Base-by-base conservation (phyloP, 1,140 invertebrate genomes). In the Gonioctena quinquepunctata region DNA sequence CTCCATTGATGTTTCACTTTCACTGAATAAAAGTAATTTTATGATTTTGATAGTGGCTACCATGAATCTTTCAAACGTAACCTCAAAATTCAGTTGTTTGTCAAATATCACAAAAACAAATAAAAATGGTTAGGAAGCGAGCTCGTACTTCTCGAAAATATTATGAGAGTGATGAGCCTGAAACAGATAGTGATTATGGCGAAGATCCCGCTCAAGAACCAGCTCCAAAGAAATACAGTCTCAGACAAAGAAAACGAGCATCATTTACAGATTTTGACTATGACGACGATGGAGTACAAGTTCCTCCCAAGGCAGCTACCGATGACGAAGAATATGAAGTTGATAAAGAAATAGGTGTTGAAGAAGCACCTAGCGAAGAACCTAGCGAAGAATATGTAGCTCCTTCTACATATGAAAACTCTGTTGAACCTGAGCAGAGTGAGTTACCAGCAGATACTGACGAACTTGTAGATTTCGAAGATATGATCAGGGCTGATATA, bases 401-500 rank as follows among this genome's bases (percentile, higher is more conserved):
- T 21, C 52, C 16, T 2, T 22, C 21, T 26, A 60, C 33, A 66
- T 42, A 54, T 27, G 54, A 27, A 62, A 60, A 63, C 22, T 18
- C 21, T 19, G 54, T 49, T 22, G 72, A 69, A 52, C 64, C 68
- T 28, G 54, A 68, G 65, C n/a, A 18, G 18, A 33, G 69, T 48
- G 65, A 71, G 19, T 54, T 60, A 25, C 33, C 73, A 26, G 33
- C 64, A 57, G 42, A 68, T 63, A 22, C 28, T n/a, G 49, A 68
- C 52, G 72, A 71, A 27, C 26, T 78, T 27, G 74, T 78, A 16
- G 77, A 78, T 62, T 78, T 77, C 64, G 77, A 78, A 49, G 77
- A 78, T 68, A 70, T 78, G 16, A 78, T 78, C 8, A 72, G 75
- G 50, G 77, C 77, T 11, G 77, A 78, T 66, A 69, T 78, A 26